Evolutionary conservation across 2,888 invertebrate genomes (phyloP).

Genomic region (Callyntrura guangdongensis): DNA sequence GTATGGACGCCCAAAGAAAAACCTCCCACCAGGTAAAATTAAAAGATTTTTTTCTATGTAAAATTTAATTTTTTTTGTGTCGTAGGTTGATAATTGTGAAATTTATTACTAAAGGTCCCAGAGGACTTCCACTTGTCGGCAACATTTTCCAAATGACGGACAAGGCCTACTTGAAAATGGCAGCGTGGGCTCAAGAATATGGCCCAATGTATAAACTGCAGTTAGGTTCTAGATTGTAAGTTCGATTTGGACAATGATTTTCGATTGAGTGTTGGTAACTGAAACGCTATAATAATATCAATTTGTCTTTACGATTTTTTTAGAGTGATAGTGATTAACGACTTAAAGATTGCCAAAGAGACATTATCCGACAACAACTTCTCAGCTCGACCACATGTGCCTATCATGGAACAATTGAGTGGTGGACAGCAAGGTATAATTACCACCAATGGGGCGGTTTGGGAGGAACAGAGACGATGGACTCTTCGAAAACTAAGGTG

Average conservation of each 20-base stretch:
- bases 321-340: slow-evolving; percentile 47
- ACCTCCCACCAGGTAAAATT: slow-evolving; percentile 11
- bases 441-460: neutral
- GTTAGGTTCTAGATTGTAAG: too few relatives aligned
- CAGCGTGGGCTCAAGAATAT: slow-evolving; percentile 55
- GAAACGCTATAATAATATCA: too few relatives aligned
- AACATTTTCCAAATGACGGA: slow-evolving; percentile 37
- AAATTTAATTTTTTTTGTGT: neutral
- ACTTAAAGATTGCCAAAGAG: slow-evolving; percentile 51
- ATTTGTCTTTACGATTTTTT: neutral
- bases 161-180: slow-evolving; percentile 11
- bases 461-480: slow-evolving; percentile 70
- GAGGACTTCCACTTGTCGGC: slow-evolving; percentile 17
- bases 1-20: slow-evolving; percentile 7
- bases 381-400: neutral
- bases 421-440: slow-evolving; percentile 50
- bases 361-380: slow-evolving; percentile 19
- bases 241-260: too few relatives aligned
- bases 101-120: slow-evolving; percentile 31
- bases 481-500: slow-evolving; percentile 25
- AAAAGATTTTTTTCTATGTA: too few relatives aligned
- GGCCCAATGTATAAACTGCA: slow-evolving; percentile 48
- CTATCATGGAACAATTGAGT: slow-evolving; percentile 27
- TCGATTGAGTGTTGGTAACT: slow-evolving; percentile 22
- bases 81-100: neutral